phyloP scores from a whole-genome alignment of 2,888 invertebrate genomes.

The Microplitis deprimator region DNA sequence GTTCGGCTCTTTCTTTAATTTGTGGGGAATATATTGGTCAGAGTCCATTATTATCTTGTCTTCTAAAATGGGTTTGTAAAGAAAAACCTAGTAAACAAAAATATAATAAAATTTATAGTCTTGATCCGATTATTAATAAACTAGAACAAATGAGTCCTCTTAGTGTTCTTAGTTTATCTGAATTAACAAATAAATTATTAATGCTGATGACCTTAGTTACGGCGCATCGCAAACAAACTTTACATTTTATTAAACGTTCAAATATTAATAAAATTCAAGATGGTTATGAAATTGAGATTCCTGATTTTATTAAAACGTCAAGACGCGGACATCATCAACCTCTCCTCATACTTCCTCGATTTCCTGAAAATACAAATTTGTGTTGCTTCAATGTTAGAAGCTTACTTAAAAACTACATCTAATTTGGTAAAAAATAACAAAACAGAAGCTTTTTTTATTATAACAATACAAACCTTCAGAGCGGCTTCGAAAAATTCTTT shows the following conservation, averaged over 20 bases:
- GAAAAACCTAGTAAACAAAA: conserved; percentile 42
- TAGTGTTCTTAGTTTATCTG: conserved; percentile 34
- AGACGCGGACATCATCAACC: no score
- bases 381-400: conserved; percentile 28
- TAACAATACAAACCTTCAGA: neutral
- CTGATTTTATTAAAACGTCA: no score
- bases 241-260: conserved; percentile 21
- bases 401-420: conserved; percentile 33
- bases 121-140: conserved; percentile 37
- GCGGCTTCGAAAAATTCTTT: neutral
- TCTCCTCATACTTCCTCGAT: no score
- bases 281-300: conserved; percentile 42
- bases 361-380: conserved; percentile 20
- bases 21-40: conserved; percentile 9
- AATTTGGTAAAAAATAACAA: neutral
- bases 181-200: conserved; percentile 40
- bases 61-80: conserved; percentile 47
- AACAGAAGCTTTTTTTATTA: neutral
- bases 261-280: conserved; percentile 27
- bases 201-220: conserved; percentile 39
- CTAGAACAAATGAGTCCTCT: conserved; percentile 26
- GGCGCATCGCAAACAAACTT: conserved; percentile 43
- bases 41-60: conserved; percentile 35
- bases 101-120: conserved; percentile 43
- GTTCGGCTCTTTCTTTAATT: conserved; percentile 47